A percentile compares a stretch with the other conserved stretches of the same genome.
phyloP scores from a whole-genome alignment of 2,888 invertebrate genomes.

The Rhorus exstirpatorius region DNA sequence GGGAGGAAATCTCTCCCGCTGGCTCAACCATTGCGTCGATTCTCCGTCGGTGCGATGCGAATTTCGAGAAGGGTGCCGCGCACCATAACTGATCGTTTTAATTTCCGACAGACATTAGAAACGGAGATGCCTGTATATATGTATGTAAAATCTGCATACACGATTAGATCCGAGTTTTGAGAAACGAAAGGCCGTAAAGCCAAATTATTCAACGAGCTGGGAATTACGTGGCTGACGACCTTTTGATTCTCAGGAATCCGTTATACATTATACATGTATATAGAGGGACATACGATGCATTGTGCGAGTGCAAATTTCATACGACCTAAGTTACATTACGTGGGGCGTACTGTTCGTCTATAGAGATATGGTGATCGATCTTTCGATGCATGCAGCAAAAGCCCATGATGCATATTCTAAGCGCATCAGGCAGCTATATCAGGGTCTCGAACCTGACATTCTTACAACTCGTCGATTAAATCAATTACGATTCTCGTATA shows the following conservation, averaged over 20 bases:
- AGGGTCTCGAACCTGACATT: constrained; percentile 72
- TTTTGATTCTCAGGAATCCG: constrained; percentile 3
- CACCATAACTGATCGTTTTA: constrained; percentile 77
- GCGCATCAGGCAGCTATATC: constrained; percentile 48
- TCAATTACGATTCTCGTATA: constrained; percentile 24
- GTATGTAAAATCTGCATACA: constrained; percentile 72
- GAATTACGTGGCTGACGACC: not conserved
- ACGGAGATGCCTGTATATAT: constrained; percentile 28
- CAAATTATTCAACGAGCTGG: not conserved
- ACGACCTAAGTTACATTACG: constrained; percentile 45
- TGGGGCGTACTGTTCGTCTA: not conserved
- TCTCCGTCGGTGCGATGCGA: constrained; percentile 37
- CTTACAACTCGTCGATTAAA: constrained; percentile 62
- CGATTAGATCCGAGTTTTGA: constrained; percentile 30
- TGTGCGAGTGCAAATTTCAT: constrained; percentile 25
- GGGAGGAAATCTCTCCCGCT: constrained; percentile 44
- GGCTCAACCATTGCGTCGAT: constrained; percentile 35
- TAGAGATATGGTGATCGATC: constrained; percentile 59
- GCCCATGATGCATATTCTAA: constrained; percentile 30
- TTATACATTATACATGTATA: constrained; percentile 8
- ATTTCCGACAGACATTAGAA: constrained; percentile 82
- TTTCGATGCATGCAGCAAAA: constrained; percentile 50
- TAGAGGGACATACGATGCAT: not conserved
- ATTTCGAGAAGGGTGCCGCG: constrained; percentile 63
- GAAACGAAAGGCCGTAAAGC: not conserved